These are phyloP conservation scores for Dasyurus viverrinus DNA, from an alignment of 2,113 vertebrate species.

Conservation along the genomic window DNA sequence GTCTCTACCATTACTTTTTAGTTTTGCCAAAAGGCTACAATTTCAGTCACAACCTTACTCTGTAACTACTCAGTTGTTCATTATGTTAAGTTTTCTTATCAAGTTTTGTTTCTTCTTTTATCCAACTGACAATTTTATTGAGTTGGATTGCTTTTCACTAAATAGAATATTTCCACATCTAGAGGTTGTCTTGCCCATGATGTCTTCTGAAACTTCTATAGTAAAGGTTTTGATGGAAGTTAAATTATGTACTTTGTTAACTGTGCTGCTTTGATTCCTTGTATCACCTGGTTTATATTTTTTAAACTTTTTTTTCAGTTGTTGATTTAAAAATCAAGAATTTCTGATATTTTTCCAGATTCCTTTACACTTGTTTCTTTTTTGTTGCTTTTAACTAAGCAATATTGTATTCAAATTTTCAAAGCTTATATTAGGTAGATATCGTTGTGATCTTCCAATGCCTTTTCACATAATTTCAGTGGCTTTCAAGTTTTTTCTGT, in stretches of 20 bases:
- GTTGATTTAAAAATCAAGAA: background rate
- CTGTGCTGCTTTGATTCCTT: background rate
- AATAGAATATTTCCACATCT: background rate
- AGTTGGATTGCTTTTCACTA: background rate
- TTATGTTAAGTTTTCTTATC: background rate
- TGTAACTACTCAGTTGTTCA: background rate
- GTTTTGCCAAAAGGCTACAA: background rate
- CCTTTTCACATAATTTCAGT: background rate
- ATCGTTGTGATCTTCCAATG: background rate
- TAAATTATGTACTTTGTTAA: background rate
- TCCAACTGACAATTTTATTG: background rate
- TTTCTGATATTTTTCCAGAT: background rate
- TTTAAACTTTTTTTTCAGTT: background rate
- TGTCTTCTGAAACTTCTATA: background rate
- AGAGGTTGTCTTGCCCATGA: background rate
- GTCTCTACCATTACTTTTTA: background rate
- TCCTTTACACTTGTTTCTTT: background rate
- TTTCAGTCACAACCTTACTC: background rate
- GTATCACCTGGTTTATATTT: background rate
- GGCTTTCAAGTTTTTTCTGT: background rate
- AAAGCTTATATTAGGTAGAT: background rate
- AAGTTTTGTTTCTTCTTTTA: background rate
- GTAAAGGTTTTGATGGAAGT: background rate
- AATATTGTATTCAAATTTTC: background rate
- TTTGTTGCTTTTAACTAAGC: background rate